phyloP scores from a whole-genome alignment of 2,797 vertebrate species.

The Dryobates pubescens region DNA sequence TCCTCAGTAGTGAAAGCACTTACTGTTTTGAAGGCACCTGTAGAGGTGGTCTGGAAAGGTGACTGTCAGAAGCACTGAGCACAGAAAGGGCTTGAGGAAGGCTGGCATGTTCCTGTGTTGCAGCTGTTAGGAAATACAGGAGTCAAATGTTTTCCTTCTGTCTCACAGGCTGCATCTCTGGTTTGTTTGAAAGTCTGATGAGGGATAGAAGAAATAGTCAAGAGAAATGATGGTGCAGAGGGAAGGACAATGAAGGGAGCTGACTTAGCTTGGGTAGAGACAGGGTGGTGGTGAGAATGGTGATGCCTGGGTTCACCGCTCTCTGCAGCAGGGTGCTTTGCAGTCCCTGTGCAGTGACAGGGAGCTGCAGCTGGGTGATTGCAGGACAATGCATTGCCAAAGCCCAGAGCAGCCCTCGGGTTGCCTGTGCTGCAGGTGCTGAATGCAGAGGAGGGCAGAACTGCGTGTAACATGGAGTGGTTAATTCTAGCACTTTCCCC shows the following conservation, averaged over 20 bases:
- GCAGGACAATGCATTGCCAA: background rate
- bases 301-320: background rate
- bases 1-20: background rate
- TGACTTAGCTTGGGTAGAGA: background rate
- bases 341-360: background rate
- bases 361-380: background rate
- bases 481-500: conserved; percentile 29
- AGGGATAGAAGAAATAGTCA: background rate
- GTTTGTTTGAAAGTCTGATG: background rate
- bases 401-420: background rate
- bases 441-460: background rate
- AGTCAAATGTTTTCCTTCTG: conserved; percentile 6
- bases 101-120: background rate
- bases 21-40: background rate
- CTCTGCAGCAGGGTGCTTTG: background rate
- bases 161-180: background rate
- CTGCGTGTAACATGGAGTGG: background rate
- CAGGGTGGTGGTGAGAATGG: background rate
- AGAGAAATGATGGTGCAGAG: background rate
- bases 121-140: background rate
- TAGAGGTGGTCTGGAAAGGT: background rate
- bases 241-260: background rate
- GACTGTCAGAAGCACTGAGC: background rate
- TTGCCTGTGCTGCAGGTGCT: background rate
- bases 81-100: background rate